A percentile compares a stretch with the other conserved stretches of the same genome.
Evolutionary conservation across 2,113 vertebrate species (phyloP).

Genomic region (Terrapene triunguis): DNA sequence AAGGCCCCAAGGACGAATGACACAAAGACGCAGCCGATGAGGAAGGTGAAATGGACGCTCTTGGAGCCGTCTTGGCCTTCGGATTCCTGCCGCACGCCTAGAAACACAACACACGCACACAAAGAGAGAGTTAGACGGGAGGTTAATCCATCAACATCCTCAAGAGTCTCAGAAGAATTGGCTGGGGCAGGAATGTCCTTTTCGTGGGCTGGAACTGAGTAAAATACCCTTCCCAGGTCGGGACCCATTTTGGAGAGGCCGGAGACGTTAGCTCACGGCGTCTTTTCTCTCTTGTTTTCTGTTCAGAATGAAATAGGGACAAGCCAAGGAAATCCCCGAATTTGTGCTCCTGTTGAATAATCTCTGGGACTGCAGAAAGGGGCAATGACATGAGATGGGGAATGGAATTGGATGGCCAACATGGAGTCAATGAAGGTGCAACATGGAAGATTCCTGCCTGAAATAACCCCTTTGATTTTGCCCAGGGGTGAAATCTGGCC

Average conservation of each 20-base stretch:
- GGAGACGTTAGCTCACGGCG: not conserved
- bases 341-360: not conserved
- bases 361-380: not conserved
- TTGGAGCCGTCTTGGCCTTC: conserved; percentile 81
- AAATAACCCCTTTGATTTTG: not conserved
- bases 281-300: not conserved
- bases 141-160: not conserved
- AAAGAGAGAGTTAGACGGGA: not conserved
- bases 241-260: not conserved
- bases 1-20: conserved; percentile 91
- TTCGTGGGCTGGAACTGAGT: not conserved
- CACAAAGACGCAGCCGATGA: conserved; percentile 87
- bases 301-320: not conserved
- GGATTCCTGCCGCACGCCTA: conserved; percentile 84
- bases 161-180: not conserved
- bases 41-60: conserved; percentile 87
- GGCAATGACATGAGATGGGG: not conserved
- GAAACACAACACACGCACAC: not conserved
- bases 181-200: not conserved
- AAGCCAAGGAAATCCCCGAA: not conserved
- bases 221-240: not conserved
- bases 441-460: not conserved
- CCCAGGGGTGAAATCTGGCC: not conserved
- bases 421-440: too few relatives aligned
- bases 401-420: not conserved